Conservation (phyloP, 2,113 vertebrate species). For the Notarius lentiginosus region DNA sequence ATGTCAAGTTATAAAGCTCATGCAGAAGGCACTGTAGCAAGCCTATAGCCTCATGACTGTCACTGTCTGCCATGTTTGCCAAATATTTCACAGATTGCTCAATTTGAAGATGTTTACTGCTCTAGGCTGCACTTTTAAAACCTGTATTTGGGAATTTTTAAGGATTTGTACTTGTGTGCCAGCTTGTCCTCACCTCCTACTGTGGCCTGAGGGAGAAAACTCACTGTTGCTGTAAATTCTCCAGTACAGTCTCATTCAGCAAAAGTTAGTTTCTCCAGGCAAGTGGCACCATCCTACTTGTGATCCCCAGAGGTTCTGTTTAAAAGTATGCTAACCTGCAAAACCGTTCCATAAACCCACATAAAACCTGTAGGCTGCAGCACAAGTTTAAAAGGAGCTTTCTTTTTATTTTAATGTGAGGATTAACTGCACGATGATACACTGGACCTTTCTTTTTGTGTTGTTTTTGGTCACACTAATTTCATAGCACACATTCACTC, state of each 20-base stretch:
- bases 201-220: not conserved
- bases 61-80: not conserved
- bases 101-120: constrained; percentile 9
- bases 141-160: constrained; percentile 19
- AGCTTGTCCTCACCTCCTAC: not conserved
- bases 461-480: not conserved
- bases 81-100: not conserved
- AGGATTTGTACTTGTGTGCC: constrained; percentile 10
- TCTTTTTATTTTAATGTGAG: not conserved
- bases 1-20: not conserved
- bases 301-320: constrained; percentile 30
- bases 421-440: not conserved
- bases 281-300: constrained; percentile 32
- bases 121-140: constrained; percentile 9
- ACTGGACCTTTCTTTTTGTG: not conserved
- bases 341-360: constrained; percentile 14
- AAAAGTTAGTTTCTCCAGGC: constrained; percentile 15
- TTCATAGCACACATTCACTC: not conserved
- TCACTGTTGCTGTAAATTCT: constrained; percentile 25
- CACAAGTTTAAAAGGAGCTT: not conserved
- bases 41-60: not conserved
- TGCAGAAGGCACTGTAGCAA: not conserved
- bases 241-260: constrained; percentile 16
- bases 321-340: constrained; percentile 24
- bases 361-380: constrained; percentile 11